Evolutionary conservation across 2,797 vertebrate species (phyloP).

Genomic region (Mionectes olivaceus): DNA sequence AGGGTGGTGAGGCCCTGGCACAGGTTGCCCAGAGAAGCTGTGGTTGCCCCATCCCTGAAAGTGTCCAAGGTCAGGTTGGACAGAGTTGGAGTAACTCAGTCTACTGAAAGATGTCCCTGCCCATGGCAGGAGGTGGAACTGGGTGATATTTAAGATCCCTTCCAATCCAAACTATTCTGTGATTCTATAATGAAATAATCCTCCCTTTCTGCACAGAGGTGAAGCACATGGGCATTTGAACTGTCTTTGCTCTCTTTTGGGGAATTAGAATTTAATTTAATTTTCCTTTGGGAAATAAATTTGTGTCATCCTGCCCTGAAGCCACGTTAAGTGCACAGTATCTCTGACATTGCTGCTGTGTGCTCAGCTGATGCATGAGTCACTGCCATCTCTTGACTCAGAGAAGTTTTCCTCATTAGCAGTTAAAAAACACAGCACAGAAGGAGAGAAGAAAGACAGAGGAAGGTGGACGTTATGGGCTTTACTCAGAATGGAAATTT

Average conservation of each 20-base stretch:
- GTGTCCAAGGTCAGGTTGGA: background rate
- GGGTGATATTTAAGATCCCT: background rate
- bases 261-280: background rate
- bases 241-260: background rate
- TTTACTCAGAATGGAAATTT: background rate
- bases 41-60: background rate
- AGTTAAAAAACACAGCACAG: background rate
- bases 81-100: rapidly evolving
- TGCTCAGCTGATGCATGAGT: background rate
- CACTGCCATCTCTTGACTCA: background rate
- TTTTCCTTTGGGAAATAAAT: background rate
- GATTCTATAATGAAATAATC: background rate
- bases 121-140: background rate
- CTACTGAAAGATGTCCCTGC: rapidly evolving
- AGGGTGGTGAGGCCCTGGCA: rapidly evolving
- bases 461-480: background rate
- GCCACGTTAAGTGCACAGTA: rapidly evolving
- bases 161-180: background rate
- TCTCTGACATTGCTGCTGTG: background rate
- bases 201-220: background rate
- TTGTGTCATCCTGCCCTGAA: background rate
- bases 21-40: background rate
- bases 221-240: background rate
- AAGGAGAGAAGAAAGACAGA: background rate
- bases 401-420: background rate